Evolutionary conservation across 2,797 vertebrate genomes (phyloP), one percentile per base, ranked within the genome.

Genomic region (Anguilla megastoma): DNA sequence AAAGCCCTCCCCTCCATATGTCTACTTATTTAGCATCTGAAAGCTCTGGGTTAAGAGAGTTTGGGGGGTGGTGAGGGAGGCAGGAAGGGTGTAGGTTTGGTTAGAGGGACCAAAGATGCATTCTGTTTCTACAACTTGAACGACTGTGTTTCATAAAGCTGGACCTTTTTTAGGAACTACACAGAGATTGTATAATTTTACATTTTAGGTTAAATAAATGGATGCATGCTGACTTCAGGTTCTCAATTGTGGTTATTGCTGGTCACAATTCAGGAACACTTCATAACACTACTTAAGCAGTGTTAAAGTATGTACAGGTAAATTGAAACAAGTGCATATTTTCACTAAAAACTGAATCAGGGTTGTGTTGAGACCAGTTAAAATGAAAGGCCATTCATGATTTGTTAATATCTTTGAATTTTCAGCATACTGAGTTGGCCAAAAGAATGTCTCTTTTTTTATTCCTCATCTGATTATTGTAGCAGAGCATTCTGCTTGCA

Each of bases 11-110:
- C 94, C 94, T 94, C 97, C 97, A 98, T 97, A 98, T 98, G 97
- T 96, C 96, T 95, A 94, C 96, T 95, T 96, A 92, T 94, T 97
- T 97, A 97, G 96, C 97, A 97, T 97, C 93, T 97, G 96, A 97
- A 97, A 96, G 95, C 94, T 95, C 87, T 86, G 87, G 90, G 89
- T 69, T 86, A 90, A 86, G 91, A 87, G 94, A 91, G 92, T 87
- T 90, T 90, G 89, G 88, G 87, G 90, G 89, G 60, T 14, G 58
- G 85, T 58, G 82, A 48, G 52, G 21, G 66, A 18, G n/a, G 36
- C 56, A 36, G 79, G 36, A 71, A 63, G 90, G 80, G 86, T 66
- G 90, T n/a, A 79, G 33, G 83, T 27, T 71, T 76, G 63, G 76
- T 82, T 87, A 36, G n/a, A 79, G 50, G 63, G 74, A 82, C 41